phyloP scores from a whole-genome alignment of 2,113 vertebrate species.

The Hiodon alosoides region DNA sequence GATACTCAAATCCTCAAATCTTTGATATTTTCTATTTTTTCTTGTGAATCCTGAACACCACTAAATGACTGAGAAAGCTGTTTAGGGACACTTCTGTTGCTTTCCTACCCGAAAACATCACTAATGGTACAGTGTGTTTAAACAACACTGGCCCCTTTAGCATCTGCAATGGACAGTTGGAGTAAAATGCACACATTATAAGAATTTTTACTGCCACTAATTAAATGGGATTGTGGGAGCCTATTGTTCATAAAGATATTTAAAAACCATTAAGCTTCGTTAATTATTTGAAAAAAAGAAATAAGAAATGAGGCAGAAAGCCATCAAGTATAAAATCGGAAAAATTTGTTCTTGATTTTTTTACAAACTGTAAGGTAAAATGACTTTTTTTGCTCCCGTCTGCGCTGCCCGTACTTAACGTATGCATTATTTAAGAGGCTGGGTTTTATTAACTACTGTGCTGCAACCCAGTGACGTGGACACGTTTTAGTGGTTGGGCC shows the following conservation, averaged over 20 bases:
- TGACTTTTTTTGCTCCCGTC: neutral
- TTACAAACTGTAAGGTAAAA: conserved; percentile 3
- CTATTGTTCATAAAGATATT: neutral
- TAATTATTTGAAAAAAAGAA: conserved; percentile 27
- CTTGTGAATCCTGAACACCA: too few relatives aligned
- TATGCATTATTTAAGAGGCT: conserved; percentile 12
- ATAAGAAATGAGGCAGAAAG: conserved; percentile 8
- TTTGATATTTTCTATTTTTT: too few relatives aligned
- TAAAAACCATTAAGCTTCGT: conserved; percentile 15
- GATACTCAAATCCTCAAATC: too few relatives aligned
- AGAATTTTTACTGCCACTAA: neutral
- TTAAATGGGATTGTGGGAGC: conserved; percentile 9
- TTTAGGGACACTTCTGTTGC: too few relatives aligned
- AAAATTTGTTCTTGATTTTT: neutral
- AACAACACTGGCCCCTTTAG: too few relatives aligned
- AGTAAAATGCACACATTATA: neutral
- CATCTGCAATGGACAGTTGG: neutral
- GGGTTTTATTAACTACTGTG: conserved; percentile 6
- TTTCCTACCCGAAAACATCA: too few relatives aligned
- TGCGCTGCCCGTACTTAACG: neutral
- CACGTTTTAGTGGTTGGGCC: neutral
- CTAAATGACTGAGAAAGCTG: too few relatives aligned
- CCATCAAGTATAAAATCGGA: neutral
- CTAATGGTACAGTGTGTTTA: too few relatives aligned
- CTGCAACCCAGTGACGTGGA: neutral